Evolutionary conservation across 2,113 vertebrate genomes (phyloP).

Genomic region (Elephas maximus): DNA sequence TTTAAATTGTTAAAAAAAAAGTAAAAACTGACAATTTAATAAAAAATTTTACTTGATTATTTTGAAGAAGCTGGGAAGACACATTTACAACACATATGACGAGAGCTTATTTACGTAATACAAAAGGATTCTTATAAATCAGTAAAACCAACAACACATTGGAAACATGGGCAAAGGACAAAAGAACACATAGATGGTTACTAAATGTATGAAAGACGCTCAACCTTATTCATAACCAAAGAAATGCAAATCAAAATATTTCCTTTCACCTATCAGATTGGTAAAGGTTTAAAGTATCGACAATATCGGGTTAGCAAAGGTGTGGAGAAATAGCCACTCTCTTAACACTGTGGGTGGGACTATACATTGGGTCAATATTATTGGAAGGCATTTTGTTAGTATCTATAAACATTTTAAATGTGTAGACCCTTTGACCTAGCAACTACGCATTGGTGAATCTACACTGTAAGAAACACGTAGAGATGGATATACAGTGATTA

Average conservation of each 20-base stretch:
- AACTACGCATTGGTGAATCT: background rate
- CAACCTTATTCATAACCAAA: background rate
- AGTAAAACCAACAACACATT: background rate
- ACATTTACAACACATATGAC: background rate
- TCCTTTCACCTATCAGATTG: background rate
- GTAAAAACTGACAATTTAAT: background rate
- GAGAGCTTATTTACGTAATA: conserved; percentile 7
- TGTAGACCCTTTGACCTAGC: background rate
- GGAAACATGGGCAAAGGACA: background rate
- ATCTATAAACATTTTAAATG: background rate
- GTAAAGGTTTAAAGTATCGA: background rate
- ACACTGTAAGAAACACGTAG: background rate
- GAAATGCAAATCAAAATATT: background rate
- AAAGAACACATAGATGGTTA: background rate
- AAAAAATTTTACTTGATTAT: background rate
- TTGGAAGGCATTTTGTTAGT: conserved; percentile 8
- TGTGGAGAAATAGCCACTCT: background rate
- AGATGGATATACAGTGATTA: background rate
- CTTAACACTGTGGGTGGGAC: background rate
- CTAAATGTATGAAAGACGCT: conserved; percentile 24
- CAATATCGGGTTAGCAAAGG: background rate
- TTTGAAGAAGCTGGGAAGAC: conserved; percentile 36
- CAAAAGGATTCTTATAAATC: conserved; percentile 8
- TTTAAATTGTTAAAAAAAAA: background rate
- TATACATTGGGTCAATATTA: background rate